Evolutionary conservation across 92 coral and sea anemone species (phyloP), one percentile per base, ranked within the genome.

Genomic region (Virgularia gustaviana): DNA sequence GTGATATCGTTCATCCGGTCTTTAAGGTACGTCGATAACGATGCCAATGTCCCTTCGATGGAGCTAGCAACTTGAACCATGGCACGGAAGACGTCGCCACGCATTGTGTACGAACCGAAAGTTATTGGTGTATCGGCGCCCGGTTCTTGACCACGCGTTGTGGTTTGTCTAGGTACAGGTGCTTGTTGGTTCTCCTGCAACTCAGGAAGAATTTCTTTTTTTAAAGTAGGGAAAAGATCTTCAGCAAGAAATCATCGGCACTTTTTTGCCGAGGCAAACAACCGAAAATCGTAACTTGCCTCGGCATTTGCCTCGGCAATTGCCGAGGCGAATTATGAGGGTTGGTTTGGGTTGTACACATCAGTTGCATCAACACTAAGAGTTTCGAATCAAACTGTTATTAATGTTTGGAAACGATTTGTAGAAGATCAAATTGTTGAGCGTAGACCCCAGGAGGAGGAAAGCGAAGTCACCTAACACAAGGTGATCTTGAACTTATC

Each of bases 401-500:
- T 16, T 54, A 16, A 54, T 54, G 31, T 54, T 54, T 54, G 61
- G 61, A 54, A 54, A 54, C 27, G 32, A 11, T 54, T 54, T 54
- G 61, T 24, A 7, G 61, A 54, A 13, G 61, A 54, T 54, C 12
- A 54, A 24, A 54, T 10, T 13, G 61, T 54, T 54, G 61, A 54
- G 61, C 4, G 29, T 2, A 2, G 61, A 54, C 61, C 61, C 30
- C 61, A 6, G 61, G 32, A 6, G 61, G 61, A 36, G 78, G 82
- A 65, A 65, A 72, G n/a, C 81, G 49, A 44, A 60, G 24, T 31
- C 36, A 66, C 74, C 43, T 75, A 45, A 75, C 85, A 2, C 82
- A 71, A 71, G 83, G 79, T 37, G 72, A 78, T 59, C 44, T 78
- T 23, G 37, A 78, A 49, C 63, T 78, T 16, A 65, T 79, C 36